Conservation (phyloP, 2,797 vertebrate species). For the Pseudochirops corinnae region DNA sequence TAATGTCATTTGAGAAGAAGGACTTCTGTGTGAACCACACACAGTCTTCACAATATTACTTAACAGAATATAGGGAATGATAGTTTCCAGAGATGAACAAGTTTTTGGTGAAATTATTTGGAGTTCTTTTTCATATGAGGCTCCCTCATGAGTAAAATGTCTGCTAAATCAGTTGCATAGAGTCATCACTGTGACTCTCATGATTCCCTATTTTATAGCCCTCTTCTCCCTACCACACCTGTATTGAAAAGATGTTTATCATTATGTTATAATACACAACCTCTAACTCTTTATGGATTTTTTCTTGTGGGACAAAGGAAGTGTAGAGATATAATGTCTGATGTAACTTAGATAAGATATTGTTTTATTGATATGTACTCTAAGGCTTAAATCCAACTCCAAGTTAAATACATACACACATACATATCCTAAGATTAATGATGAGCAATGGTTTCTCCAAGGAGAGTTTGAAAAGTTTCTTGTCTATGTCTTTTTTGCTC, state of each 20-base stretch:
- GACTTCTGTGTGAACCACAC: neutral
- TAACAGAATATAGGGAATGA: neutral
- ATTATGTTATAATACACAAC: neutral
- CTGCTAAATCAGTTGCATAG: neutral
- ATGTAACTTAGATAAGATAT: neutral
- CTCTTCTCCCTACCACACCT: neutral
- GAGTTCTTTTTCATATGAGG: neutral
- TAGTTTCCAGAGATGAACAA: neutral
- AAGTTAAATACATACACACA: neutral
- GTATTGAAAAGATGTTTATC: neutral
- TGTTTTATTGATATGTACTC: neutral
- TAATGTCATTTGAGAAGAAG: neutral
- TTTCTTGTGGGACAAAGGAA: neutral
- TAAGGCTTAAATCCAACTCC: neutral
- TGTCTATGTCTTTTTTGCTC: neutral
- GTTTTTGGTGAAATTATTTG: neutral
- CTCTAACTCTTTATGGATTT: neutral
- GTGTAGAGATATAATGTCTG: neutral
- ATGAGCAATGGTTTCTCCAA: neutral
- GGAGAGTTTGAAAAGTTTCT: neutral
- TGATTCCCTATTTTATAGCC: neutral
- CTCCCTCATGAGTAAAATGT: neutral
- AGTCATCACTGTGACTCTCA: neutral
- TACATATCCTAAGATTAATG: neutral
- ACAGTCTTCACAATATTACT: neutral